Percentiles rank a stretch among this genome's conserved stretches.
Conservation (phyloP, 2,797 vertebrate species). For the Chromobotia macracanthus region DNA sequence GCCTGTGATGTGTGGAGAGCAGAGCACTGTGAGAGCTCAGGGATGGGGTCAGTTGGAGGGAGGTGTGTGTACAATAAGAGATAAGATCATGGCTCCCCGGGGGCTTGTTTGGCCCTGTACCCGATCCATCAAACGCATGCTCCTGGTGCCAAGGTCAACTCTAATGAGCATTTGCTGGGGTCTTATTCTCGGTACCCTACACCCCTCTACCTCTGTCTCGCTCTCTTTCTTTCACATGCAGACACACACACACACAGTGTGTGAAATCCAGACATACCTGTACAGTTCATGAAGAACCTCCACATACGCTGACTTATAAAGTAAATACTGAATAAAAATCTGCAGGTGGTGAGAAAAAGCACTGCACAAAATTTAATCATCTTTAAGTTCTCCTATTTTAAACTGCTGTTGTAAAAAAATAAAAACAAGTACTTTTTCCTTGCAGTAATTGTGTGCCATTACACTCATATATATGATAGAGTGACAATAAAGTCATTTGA, state of each 20-base stretch:
- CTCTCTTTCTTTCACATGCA: conserved; percentile 43
- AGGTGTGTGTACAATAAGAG: conserved; percentile 90
- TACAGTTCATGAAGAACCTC: conserved; percentile 54
- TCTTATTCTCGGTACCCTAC: conserved; percentile 78
- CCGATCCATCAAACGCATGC: conserved; percentile 91
- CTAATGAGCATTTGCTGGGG: conserved; percentile 93
- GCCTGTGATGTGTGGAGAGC: conserved; percentile 81
- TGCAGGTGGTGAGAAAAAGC: background rate
- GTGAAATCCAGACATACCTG: conserved; percentile 64
- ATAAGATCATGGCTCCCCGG: conserved; percentile 87
- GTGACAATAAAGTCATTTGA: too few relatives aligned
- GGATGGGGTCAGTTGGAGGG: conserved; percentile 65
- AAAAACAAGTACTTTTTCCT: background rate
- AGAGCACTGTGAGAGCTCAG: conserved; percentile 69
- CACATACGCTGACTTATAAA: conserved; percentile 63
- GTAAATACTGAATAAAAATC: conserved; percentile 58
- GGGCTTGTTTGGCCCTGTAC: conserved; percentile 87
- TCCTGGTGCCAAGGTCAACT: conserved; percentile 93
- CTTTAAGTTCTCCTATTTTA: background rate
- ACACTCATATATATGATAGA: background rate
- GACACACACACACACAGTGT: conserved; percentile 25
- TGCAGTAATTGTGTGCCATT: background rate
- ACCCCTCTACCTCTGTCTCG: conserved; percentile 55
- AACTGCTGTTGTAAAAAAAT: background rate
- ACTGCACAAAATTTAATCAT: background rate